Evolutionary conservation across 1,140 invertebrate genomes (phyloP).

Genomic region (Trachymyrmex septentrionalis): DNA sequence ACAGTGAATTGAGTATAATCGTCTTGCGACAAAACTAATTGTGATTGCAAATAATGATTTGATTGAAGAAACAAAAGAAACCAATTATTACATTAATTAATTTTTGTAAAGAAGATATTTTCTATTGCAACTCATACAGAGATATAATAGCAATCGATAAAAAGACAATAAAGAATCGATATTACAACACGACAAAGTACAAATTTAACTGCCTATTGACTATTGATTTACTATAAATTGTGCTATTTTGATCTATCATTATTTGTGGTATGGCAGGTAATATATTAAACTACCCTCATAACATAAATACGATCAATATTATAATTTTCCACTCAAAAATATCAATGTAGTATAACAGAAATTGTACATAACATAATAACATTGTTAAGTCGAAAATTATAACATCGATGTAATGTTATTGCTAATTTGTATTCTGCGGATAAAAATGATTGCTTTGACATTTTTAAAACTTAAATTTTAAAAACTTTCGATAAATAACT

Average conservation of each 20-base stretch:
- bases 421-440: too few relatives aligned
- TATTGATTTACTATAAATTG: neutral
- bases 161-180: neutral
- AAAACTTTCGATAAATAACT: conserved; percentile 9
- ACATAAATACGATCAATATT: too few relatives aligned
- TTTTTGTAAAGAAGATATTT: neutral
- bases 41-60: neutral
- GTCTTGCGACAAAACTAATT: neutral
- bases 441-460: neutral
- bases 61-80: neutral
- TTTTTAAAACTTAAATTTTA: neutral
- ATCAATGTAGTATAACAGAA: too few relatives aligned
- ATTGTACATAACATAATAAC: too few relatives aligned
- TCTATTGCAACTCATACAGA: neutral
- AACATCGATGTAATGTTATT: too few relatives aligned
- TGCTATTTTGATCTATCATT: neutral
- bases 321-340: too few relatives aligned
- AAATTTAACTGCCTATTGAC: neutral
- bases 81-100: neutral
- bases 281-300: neutral
- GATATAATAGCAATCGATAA: neutral
- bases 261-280: neutral
- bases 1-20: conserved; percentile 12
- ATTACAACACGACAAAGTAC: neutral
- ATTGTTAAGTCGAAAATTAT: too few relatives aligned